Base-by-base conservation (phyloP, 2,888 invertebrate genomes). In the Aromia moschata region DNA sequence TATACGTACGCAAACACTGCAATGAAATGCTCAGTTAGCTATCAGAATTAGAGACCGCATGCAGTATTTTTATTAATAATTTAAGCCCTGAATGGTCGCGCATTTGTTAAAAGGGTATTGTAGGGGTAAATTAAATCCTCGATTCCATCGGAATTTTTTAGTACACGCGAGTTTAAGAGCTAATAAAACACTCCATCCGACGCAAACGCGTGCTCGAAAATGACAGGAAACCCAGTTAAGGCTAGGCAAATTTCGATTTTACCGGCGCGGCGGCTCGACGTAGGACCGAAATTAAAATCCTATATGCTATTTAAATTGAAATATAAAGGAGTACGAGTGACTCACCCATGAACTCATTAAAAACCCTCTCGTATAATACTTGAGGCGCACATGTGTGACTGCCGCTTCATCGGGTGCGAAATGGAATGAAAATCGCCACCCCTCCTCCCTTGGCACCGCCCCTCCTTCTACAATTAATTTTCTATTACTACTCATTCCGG, bases 341-440 rank as follows among this genome's bases (percentile, higher is more conserved):
- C 61, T 66, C 66, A 66, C 63, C n/a, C 61, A 59, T 58, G 62
- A 65, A 64, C 67, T 69, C 69, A 67, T 69, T 69, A 69, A 67
- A 69, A 69, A 69, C 60, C 69, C 69, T 67, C 65, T 67, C 64
- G 58, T 60, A 55, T 46, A 56, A 58, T 64, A 57, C 59, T 67
- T 61, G 64, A 65, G 64, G 65, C 64, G 65, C 64, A 61, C 65
- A 60, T 66, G 66, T 69, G 69, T 66, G 67, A 59, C 60, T 56
- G 57, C 53, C 59, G 65, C 65, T 43, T 65, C 62, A 65, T 65
- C 57, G 65, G 62, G 60, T 66, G 65, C 60, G 59, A 68, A 66
- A 62, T 57, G 65, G 64, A 69, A 68, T 62, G 66, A 65, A 68
- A 69, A 60, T 60, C 65, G 62, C 64, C 62, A 60, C 58, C 61